These are phyloP conservation scores for Atractosteus spatula DNA, from an alignment of 2,113 vertebrate genomes.

Conservation along the genomic window DNA sequence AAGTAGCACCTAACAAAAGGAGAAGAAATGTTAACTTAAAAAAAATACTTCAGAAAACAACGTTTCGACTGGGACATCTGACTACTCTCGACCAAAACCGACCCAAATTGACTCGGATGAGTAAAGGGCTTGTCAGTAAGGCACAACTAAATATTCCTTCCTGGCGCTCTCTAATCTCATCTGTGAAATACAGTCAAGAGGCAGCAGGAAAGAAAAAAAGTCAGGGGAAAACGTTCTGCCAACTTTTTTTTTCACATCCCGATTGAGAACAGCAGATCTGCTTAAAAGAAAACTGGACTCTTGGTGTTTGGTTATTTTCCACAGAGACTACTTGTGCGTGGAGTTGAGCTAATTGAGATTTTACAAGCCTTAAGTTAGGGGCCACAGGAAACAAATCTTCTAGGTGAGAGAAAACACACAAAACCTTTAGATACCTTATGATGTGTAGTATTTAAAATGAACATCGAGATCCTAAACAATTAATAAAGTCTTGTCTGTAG, in stretches of 20 bases:
- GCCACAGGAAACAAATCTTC: too few relatives aligned
- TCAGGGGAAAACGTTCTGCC: not conserved
- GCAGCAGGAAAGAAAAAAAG: not conserved
- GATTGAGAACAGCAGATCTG: slow-evolving; percentile 14
- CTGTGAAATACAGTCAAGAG: not conserved
- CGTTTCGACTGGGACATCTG: slow-evolving; percentile 10
- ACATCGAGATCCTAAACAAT: not conserved
- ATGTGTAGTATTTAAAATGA: not conserved
- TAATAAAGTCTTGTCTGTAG: not conserved
- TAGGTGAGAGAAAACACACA: too few relatives aligned
- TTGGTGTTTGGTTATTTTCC: slow-evolving; percentile 8
- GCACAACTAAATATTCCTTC: slow-evolving; percentile 4
- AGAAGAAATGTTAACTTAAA: not conserved
- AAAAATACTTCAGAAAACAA: not conserved
- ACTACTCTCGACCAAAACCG: not conserved
- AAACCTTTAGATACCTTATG: not conserved
- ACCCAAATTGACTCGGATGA: too few relatives aligned
- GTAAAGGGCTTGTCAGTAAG: not conserved
- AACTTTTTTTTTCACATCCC: slow-evolving; percentile 9
- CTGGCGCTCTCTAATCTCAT: slow-evolving; percentile 4
- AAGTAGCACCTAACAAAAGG: too few relatives aligned
- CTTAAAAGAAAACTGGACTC: not conserved
- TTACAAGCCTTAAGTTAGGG: not conserved
- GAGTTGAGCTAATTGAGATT: not conserved
- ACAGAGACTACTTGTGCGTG: not conserved